A percentile compares a stretch with the other conserved stretches of the same genome.
Conservation (phyloP, 2,797 vertebrate species). For the Poeciliopsis infans region DNA sequence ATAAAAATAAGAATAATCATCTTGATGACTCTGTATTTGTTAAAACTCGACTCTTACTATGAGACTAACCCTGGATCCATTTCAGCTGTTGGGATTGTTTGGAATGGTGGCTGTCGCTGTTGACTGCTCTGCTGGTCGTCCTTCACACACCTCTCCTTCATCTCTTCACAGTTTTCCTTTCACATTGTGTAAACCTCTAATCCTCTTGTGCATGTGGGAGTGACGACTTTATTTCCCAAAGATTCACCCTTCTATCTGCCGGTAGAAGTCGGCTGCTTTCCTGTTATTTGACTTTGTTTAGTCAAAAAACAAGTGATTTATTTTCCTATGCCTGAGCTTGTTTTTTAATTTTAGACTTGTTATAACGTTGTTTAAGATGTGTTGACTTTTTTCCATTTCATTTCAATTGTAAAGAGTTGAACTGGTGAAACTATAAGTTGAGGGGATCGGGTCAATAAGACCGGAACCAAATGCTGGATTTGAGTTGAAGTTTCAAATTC, state of each 20-base stretch:
- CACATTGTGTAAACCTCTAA: background rate
- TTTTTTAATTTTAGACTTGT: background rate
- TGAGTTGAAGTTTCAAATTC: background rate
- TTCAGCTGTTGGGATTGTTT: constrained; percentile 66
- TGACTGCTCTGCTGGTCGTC: constrained; percentile 31
- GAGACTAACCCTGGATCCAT: no score
- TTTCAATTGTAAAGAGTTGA: background rate
- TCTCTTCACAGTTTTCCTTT: constrained; percentile 59
- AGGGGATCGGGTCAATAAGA: background rate
- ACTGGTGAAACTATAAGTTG: background rate
- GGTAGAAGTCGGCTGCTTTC: constrained; percentile 14
- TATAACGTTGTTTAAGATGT: background rate
- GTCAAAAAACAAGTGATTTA: constrained; percentile 53
- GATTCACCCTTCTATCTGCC: background rate
- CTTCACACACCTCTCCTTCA: constrained; percentile 33
- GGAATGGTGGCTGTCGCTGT: constrained; percentile 37
- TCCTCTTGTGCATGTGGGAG: constrained; percentile 35
- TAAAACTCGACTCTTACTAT: background rate
- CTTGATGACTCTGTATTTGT: background rate
- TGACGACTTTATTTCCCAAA: constrained; percentile 59
- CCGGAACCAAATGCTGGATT: background rate
- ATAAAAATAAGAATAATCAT: background rate
- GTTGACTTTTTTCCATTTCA: background rate
- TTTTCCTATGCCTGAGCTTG: background rate
- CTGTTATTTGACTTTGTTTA: constrained; percentile 55